These are phyloP conservation scores for Maconellicoccus hirsutus DNA, from an alignment of 1,140 invertebrate species.

Conservation along the genomic window DNA sequence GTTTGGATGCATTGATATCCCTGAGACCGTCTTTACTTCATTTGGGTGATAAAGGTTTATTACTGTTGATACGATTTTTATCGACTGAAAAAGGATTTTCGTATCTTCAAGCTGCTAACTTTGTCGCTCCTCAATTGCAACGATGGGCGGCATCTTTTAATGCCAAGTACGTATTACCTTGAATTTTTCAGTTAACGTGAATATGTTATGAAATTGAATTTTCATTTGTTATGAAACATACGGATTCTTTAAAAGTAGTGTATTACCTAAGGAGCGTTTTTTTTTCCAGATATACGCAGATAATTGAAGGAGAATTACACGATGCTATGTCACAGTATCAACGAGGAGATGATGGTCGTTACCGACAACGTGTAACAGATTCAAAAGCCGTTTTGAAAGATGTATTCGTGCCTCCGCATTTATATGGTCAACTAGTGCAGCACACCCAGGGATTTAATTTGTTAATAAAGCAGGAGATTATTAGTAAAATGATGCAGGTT, in stretches of 20 bases:
- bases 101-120: slow-evolving; percentile 51
- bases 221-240: too few relatives aligned
- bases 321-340: slow-evolving; percentile 76
- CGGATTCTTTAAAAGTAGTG: too few relatives aligned
- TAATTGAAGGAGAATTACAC: slow-evolving; percentile 77
- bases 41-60: slow-evolving; percentile 68
- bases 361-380: slow-evolving; percentile 37
- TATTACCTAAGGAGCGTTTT: too few relatives aligned
- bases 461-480: slow-evolving; percentile 33
- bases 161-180: slow-evolving; percentile 53
- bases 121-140: slow-evolving; percentile 57
- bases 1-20: slow-evolving; percentile 63
- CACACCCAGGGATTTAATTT: slow-evolving; percentile 49
- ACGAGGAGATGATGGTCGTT: slow-evolving; percentile 64
- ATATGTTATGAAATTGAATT: too few relatives aligned
- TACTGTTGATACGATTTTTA: slow-evolving; percentile 70
- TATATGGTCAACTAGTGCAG: slow-evolving; percentile 76
- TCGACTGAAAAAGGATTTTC: slow-evolving; percentile 60
- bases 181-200: too few relatives aligned
- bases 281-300: slow-evolving; percentile 59
- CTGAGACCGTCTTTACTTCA: slow-evolving; percentile 60
- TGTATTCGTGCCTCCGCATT: slow-evolving; percentile 65
- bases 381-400: slow-evolving; percentile 6
- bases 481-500: slow-evolving; percentile 37
- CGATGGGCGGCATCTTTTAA: slow-evolving; percentile 64